Percentiles rank a stretch among this genome's conserved stretches.
These are phyloP conservation scores for Congeria kusceri DNA, from an alignment of 2,888 invertebrate genomes.

Conservation along the genomic window DNA sequence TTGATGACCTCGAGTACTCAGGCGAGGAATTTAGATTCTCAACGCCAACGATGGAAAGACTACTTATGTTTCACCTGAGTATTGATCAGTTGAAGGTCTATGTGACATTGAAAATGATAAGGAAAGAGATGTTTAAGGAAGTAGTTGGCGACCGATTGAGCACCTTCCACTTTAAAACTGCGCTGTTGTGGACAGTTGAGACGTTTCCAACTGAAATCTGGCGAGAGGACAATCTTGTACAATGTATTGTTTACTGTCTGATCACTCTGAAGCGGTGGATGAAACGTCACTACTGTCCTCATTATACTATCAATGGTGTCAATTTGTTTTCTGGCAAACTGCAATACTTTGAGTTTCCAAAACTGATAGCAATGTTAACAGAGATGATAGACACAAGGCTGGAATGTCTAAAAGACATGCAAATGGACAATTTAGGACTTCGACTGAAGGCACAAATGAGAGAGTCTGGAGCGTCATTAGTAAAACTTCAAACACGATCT, in stretches of 20 bases:
- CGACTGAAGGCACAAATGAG: background rate
- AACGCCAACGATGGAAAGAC: conserved; percentile 1
- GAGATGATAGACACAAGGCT: background rate
- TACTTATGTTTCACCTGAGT: background rate
- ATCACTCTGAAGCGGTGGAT: background rate
- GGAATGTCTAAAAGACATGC: background rate
- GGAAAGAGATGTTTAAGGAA: background rate
- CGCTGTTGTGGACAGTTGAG: conserved; percentile 1
- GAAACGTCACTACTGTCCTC: background rate
- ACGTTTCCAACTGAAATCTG: background rate
- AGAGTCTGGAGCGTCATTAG: too few relatives aligned
- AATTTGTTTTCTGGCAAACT: background rate
- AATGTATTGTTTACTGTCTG: background rate
- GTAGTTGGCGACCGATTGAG: background rate
- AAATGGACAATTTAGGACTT: background rate
- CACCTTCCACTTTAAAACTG: background rate
- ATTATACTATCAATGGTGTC: background rate
- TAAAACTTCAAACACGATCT: too few relatives aligned
- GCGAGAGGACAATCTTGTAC: background rate
- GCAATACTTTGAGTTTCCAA: background rate
- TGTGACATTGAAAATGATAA: background rate
- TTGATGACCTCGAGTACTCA: too few relatives aligned
- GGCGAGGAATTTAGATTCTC: conserved; percentile 1
- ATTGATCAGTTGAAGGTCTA: background rate
- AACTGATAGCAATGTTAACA: background rate